Evolutionary conservation across 2,888 invertebrate genomes (phyloP), one percentile per base, ranked within the genome.

Genomic region (Hemicrepidius hirtus): DNA sequence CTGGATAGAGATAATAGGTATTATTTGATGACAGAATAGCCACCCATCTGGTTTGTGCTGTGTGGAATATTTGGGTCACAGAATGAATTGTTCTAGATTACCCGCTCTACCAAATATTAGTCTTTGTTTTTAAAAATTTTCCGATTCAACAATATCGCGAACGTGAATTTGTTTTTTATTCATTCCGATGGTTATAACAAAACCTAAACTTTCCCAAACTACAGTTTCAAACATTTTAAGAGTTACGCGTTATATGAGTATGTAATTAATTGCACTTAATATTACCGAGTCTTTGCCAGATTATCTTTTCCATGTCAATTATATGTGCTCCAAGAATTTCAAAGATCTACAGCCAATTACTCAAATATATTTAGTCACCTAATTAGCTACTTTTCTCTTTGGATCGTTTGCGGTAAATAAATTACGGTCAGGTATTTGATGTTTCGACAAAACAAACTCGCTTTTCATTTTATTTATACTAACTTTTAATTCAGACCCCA

Each of bases 361-460:
- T 77, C 74, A 75, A 74, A 76, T 77, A 78, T 77, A 77, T 78
- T 78, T 78, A 77, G 77, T 68, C 75, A 74, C 76, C 77, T 76
- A 78, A 78, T 78, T 77, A 77, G 76, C 75, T 69, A 72, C 68
- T 68, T 76, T 75, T 75, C 71, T 74, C 74, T 64, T 74, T 73
- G 66, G 60, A 63, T 68, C 50, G 50, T 73, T 65, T 65, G 32
- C 46, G 71, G 37, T 60, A 75, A 75, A 76, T 73, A 75, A 75
- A 73, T 71, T 68, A 65, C 50, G 35, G 35, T 16, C 32, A 49
- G 74, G 66, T 66, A 70, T 73, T 73, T 68, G 73, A 70, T 60
- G 71, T 67, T 75, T 68, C 67, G 44, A 49, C 53, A 65, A 68
- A 68, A 59, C 65, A 66, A 13, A 35, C 28, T 53, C 24, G 60